These are phyloP conservation scores for Electrophaes corylata DNA, from an alignment of 2,888 invertebrate species.

Conservation along the genomic window DNA sequence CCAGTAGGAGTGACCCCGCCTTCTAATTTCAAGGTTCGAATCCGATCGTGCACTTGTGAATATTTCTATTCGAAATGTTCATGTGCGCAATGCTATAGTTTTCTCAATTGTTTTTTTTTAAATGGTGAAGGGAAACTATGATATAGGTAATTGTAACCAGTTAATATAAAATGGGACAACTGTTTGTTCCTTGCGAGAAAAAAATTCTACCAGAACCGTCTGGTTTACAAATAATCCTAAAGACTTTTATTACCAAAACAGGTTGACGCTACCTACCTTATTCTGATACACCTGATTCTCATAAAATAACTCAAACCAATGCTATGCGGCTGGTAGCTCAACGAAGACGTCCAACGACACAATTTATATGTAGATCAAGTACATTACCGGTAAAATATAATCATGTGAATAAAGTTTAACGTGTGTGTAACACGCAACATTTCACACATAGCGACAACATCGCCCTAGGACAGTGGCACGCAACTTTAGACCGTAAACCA, in stretches of 20 bases:
- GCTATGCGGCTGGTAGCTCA: neutral
- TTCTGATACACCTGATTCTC: no score
- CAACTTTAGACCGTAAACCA: slow-evolving; percentile 22
- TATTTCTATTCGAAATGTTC: no score
- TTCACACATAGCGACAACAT: slow-evolving; percentile 23
- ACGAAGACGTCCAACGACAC: slow-evolving; percentile 4
- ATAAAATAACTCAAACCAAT: neutral
- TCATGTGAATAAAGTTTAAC: slow-evolving; percentile 24
- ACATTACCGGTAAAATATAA: slow-evolving; percentile 23
- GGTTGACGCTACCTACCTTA: neutral
- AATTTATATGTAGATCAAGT: slow-evolving; percentile 18
- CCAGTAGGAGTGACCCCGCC: no score
- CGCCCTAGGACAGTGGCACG: slow-evolving; percentile 26
- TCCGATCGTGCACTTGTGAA: no score
- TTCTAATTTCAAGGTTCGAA: no score
- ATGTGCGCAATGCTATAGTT: no score
- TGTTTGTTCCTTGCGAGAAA: no score
- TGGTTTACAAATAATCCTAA: neutral
- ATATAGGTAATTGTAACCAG: no score
- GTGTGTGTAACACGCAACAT: slow-evolving; percentile 31
- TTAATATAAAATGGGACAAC: no score
- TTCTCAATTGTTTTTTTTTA: no score
- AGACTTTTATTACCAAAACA: neutral
- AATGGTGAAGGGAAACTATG: no score
- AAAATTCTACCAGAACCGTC: neutral